These are phyloP conservation scores for Cinara cedri DNA, from an alignment of 2,888 invertebrate genomes.

Conservation along the genomic window DNA sequence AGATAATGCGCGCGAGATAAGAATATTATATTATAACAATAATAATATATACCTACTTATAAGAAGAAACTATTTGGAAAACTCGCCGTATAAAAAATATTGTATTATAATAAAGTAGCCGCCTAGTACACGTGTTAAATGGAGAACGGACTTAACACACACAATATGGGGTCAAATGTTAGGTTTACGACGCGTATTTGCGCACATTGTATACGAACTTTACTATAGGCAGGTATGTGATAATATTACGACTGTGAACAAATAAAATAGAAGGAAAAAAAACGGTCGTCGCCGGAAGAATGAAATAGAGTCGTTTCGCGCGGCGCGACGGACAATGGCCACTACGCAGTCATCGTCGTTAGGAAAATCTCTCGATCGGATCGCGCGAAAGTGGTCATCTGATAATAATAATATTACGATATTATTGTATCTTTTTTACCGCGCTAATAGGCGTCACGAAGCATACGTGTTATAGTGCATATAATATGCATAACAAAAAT, in stretches of 20 bases:
- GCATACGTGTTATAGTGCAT: too few relatives aligned
- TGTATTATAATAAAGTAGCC: conserved; percentile 10
- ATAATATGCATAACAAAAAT: too few relatives aligned
- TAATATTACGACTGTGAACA: background rate
- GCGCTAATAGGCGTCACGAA: too few relatives aligned
- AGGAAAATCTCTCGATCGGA: background rate
- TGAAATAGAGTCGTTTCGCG: conserved; percentile 33
- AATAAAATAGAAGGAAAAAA: too few relatives aligned
- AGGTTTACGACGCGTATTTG: background rate
- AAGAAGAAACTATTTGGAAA: conserved; percentile 32
- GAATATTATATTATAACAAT: background rate
- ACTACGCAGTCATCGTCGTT: background rate
- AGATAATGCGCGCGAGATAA: conserved; percentile 31
- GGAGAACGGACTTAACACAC: background rate
- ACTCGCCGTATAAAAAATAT: background rate
- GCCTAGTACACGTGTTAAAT: conserved; percentile 28
- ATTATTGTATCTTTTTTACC: too few relatives aligned
- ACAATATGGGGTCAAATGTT: conserved; percentile 31
- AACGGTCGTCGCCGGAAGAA: background rate
- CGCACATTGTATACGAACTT: conserved; percentile 1
- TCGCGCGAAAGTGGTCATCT: background rate
- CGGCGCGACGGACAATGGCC: conserved; percentile 9
- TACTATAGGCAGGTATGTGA: too few relatives aligned
- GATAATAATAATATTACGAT: too few relatives aligned
- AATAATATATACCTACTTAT: background rate